phyloP scores from a whole-genome alignment of 2,797 vertebrate species.

The Tokudaia tokunoshimensis region DNA sequence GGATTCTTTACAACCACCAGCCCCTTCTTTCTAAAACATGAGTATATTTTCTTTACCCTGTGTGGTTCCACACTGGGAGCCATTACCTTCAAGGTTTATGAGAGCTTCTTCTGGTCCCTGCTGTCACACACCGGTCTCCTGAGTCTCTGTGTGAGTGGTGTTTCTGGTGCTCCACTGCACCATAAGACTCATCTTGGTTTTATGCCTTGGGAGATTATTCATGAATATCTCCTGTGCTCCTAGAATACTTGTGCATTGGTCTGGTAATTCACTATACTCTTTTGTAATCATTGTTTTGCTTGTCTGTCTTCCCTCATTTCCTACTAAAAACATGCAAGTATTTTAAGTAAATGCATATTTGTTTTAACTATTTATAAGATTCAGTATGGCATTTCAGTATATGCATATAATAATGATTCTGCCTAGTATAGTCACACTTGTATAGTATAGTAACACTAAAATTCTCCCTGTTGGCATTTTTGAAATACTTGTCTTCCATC shows the following conservation, averaged over 20 bases:
- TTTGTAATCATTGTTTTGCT: not conserved
- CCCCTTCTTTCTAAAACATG: not conserved
- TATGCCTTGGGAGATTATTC: fast-evolving
- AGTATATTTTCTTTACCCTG: not conserved
- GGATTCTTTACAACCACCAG: not conserved
- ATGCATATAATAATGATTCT: not conserved
- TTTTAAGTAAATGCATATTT: not conserved
- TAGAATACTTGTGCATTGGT: not conserved
- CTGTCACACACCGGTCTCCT: not conserved
- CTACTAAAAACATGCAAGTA: not conserved
- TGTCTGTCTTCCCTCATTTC: not conserved
- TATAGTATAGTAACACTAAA: too few relatives aligned
- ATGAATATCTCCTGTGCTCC: not conserved
- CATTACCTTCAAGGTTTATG: not conserved
- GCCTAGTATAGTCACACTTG: too few relatives aligned
- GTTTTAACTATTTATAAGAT: not conserved
- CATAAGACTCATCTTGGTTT: not conserved
- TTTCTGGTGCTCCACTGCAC: not conserved
- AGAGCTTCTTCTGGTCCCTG: not conserved
- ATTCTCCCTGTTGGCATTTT: not conserved
- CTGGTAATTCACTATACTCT: not conserved
- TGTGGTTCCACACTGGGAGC: not conserved
- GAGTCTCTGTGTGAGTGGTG: not conserved
- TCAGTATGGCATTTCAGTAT: not conserved
- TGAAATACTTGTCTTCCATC: not conserved